Percentiles rank a stretch among this genome's conserved stretches.
phyloP scores from a whole-genome alignment of 2,113 vertebrate genomes.

The Phaethornis superciliosus region DNA sequence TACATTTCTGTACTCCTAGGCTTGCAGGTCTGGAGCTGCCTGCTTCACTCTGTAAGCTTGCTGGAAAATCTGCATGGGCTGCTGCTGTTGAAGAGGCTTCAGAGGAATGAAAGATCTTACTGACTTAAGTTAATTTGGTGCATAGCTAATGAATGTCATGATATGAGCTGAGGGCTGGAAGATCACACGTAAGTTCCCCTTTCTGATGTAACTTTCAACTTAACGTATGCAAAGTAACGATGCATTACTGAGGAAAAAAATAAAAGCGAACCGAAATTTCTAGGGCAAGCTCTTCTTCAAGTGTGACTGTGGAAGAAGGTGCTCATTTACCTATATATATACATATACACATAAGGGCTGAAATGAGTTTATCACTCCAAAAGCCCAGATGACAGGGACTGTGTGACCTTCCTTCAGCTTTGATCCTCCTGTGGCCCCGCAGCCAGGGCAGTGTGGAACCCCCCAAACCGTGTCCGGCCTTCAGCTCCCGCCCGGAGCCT shows the following conservation, averaged over 20 bases:
- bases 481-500: not conserved
- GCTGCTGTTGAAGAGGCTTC: not conserved
- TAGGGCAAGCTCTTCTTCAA: not conserved
- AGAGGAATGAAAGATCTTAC: not conserved
- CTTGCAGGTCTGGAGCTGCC: not conserved
- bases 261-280: not conserved
- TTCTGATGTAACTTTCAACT: not conserved
- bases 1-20: not conserved
- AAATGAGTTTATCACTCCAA: not conserved
- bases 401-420: not conserved
- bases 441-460: accelerated
- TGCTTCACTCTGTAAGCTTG: not conserved
- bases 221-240: not conserved
- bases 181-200: not conserved
- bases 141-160: not conserved
- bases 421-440: accelerated
- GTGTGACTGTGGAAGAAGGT: not conserved
- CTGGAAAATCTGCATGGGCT: not conserved
- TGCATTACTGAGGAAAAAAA: accelerated
- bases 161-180: not conserved
- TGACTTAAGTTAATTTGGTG: not conserved
- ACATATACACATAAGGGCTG: no score
- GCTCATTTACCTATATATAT: accelerated
- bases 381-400: accelerated
- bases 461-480: accelerated